Conservation (phyloP, 2,797 vertebrate genomes). For the Podarcis siculus region DNA sequence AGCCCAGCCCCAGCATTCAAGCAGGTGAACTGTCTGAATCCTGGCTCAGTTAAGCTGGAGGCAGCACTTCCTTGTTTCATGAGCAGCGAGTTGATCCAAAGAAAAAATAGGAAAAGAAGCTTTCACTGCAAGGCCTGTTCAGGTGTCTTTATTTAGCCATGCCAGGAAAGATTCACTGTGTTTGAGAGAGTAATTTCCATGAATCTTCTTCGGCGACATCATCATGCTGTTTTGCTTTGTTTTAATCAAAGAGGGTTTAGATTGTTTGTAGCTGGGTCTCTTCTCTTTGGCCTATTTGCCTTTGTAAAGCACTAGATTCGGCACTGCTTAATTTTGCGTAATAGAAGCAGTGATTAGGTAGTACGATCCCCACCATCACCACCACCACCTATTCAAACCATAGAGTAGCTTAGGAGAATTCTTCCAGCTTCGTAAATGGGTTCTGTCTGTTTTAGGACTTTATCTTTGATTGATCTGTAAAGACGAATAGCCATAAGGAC, state of each 20-base stretch:
- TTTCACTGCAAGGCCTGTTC: background rate
- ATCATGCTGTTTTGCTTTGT: background rate
- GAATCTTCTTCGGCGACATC: conserved; percentile 34
- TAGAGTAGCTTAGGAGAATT: background rate
- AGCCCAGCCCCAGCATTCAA: background rate
- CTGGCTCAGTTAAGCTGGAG: too few species aligned
- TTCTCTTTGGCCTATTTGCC: conserved; percentile 39
- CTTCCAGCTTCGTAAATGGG: background rate
- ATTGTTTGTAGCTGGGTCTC: conserved; percentile 37
- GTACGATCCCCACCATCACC: background rate
- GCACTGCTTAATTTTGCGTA: background rate
- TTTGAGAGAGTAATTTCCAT: conserved; percentile 38
- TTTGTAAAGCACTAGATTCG: conserved; percentile 19
- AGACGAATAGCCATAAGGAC: background rate
- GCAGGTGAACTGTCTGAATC: background rate
- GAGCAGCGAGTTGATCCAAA: background rate
- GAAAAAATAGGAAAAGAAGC: background rate
- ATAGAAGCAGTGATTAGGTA: background rate
- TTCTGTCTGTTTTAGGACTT: background rate
- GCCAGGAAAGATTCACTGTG: conserved; percentile 28
- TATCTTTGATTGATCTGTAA: background rate
- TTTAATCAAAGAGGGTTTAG: conserved; percentile 39
- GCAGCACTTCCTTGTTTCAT: background rate
- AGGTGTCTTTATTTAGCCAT: background rate
- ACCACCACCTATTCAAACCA: background rate